Percentiles rank a stretch among this genome's conserved stretches.
Evolutionary conservation across 2,888 invertebrate genomes (phyloP).

Genomic region (Hirudinaria manillensis): DNA sequence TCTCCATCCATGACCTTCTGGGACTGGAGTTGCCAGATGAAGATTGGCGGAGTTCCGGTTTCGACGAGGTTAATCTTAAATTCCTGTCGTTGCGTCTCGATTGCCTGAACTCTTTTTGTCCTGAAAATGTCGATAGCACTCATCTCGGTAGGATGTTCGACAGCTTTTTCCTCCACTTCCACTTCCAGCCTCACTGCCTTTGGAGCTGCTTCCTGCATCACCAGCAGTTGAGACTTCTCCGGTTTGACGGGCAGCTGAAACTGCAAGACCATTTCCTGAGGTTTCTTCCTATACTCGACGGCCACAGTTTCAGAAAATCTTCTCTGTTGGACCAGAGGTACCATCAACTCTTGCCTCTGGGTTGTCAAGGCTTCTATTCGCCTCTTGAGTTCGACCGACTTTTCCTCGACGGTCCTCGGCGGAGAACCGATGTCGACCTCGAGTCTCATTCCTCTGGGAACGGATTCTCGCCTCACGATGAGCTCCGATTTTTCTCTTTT

Average conservation of each 20-base stretch:
- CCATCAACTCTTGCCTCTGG: slow-evolving; percentile 37
- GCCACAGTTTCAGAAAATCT: slow-evolving; percentile 39
- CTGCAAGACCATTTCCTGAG: slow-evolving; percentile 44
- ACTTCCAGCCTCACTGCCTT: slow-evolving; percentile 36
- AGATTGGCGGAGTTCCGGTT: slow-evolving; percentile 38
- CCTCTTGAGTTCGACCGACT: slow-evolving; percentile 34
- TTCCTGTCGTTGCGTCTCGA: slow-evolving; percentile 40
- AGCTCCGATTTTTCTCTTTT: slow-evolving; percentile 35
- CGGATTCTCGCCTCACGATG: slow-evolving; percentile 34
- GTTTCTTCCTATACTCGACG: slow-evolving; percentile 37
- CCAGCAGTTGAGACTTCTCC: slow-evolving; percentile 31
- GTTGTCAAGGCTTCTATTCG: slow-evolving; percentile 36
- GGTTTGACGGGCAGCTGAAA: slow-evolving; percentile 40
- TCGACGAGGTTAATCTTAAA: slow-evolving; percentile 36
- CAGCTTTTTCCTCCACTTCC: slow-evolving; percentile 33
- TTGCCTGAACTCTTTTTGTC: slow-evolving; percentile 35
- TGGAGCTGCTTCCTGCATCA: slow-evolving; percentile 35
- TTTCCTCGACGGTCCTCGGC: slow-evolving; percentile 33
- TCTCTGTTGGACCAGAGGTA: slow-evolving; percentile 35
- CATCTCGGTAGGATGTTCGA: slow-evolving; percentile 25
- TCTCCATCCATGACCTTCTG: slow-evolving; percentile 49
- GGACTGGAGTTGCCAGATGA: slow-evolving; percentile 38
- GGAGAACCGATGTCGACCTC: slow-evolving; percentile 39
- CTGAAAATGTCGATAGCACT: slow-evolving; percentile 30
- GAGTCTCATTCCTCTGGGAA: slow-evolving; percentile 38